Evolutionary conservation across 2,888 invertebrate genomes (phyloP).

Genomic region (Vandiemenella viatica): DNA sequence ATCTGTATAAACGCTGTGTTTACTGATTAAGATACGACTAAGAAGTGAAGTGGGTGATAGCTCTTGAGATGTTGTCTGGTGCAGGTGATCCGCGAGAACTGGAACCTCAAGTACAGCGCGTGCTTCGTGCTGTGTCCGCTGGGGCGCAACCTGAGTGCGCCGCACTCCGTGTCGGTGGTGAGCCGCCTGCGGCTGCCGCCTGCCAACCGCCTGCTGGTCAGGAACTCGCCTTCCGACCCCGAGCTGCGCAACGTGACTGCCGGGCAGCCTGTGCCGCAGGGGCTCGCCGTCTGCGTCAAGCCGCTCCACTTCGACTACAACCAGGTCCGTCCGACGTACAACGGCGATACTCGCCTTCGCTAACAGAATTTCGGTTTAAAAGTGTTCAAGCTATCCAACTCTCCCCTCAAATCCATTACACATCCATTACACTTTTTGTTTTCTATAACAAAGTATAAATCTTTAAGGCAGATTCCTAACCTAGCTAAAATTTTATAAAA

Average conservation of each 20-base stretch:
- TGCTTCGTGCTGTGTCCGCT: slow-evolving; percentile 74
- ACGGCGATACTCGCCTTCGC: too few relatives aligned
- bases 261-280: slow-evolving; percentile 21
- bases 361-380: too few relatives aligned
- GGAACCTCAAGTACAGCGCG: slow-evolving; percentile 86
- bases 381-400: too few relatives aligned
- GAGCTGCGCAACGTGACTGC: slow-evolving; percentile 24
- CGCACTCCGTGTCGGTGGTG: slow-evolving; percentile 55
- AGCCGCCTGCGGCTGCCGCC: slow-evolving; percentile 31
- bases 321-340: slow-evolving; percentile 41
- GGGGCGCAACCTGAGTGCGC: slow-evolving; percentile 41
- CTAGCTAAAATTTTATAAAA: too few relatives aligned
- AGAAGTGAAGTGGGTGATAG: too few relatives aligned
- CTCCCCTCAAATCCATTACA: too few relatives aligned
- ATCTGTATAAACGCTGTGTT: too few relatives aligned
- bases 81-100: slow-evolving; percentile 76
- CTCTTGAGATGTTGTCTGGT: too few relatives aligned
- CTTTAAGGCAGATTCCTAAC: too few relatives aligned
- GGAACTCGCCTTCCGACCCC: slow-evolving; percentile 37
- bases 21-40: too few relatives aligned
- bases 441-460: too few relatives aligned
- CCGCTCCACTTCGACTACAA: slow-evolving; percentile 82
- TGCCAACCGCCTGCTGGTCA: slow-evolving; percentile 46
- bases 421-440: too few relatives aligned
- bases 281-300: slow-evolving; percentile 70